Conservation (phyloP, 2,888 invertebrate species). For the Siphonodentalium dalli region DNA sequence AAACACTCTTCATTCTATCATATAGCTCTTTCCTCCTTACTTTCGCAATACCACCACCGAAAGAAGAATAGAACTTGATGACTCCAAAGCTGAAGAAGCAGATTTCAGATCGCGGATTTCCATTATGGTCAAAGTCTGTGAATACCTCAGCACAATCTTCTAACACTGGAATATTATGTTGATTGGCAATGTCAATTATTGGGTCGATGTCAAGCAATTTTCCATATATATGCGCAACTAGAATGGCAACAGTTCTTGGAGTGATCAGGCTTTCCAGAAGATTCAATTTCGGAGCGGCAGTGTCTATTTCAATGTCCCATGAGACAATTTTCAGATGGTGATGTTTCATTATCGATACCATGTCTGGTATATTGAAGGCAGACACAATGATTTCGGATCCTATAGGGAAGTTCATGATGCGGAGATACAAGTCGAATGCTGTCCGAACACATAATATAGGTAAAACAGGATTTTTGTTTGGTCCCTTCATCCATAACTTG, state of each 20-base stretch:
- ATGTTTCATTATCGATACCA: slow-evolving; percentile 54
- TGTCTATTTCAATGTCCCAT: slow-evolving; percentile 60
- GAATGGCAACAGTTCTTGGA: slow-evolving; percentile 57
- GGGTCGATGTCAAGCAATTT: slow-evolving; percentile 55
- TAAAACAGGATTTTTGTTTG: slow-evolving; percentile 46
- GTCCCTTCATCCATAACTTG: slow-evolving; percentile 38
- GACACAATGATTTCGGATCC: slow-evolving; percentile 65
- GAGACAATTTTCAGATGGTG: slow-evolving; percentile 59
- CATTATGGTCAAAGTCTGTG: slow-evolving; percentile 56
- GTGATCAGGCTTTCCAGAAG: slow-evolving; percentile 54
- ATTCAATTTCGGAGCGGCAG: slow-evolving; percentile 55
- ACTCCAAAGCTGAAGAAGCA: slow-evolving; percentile 64
- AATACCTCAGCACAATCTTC: slow-evolving; percentile 65
- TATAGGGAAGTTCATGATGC: slow-evolving; percentile 54
- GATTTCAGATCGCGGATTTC: slow-evolving; percentile 60
- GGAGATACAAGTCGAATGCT: slow-evolving; percentile 56
- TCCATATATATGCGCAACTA: slow-evolving; percentile 63
- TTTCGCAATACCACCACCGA: slow-evolving; percentile 64
- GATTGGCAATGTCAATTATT: slow-evolving; percentile 49
- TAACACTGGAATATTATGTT: slow-evolving; percentile 51
- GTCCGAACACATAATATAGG: slow-evolving; percentile 56
- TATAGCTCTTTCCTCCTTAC: slow-evolving; percentile 46
- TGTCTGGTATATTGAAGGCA: slow-evolving; percentile 65
- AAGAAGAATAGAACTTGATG: slow-evolving; percentile 62
- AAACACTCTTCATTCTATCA: slow-evolving; percentile 44